Conservation (phyloP, 1,140 invertebrate species). For the Cydia splendana region DNA sequence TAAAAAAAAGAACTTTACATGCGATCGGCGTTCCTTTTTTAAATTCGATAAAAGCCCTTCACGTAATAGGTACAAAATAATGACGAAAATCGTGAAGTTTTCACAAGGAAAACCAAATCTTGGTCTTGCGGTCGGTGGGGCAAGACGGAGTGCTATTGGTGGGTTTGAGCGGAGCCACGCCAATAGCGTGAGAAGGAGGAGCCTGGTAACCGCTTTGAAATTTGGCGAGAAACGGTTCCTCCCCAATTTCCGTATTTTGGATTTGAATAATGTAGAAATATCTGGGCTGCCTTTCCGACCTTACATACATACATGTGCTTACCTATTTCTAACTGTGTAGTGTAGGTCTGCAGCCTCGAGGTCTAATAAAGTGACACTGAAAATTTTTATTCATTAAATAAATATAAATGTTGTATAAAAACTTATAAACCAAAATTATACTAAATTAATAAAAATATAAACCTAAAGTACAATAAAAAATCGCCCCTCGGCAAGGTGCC, state of each 20-base stretch:
- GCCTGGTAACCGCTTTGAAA: constrained; percentile 57
- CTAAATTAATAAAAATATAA: no score
- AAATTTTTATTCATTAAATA: no score
- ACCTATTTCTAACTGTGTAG: neutral
- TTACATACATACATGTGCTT: neutral
- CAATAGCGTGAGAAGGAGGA: constrained; percentile 72
- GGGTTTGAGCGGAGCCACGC: constrained; percentile 54
- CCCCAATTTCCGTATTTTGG: constrained; percentile 48
- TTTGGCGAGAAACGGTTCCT: constrained; percentile 60
- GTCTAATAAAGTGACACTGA: no score
- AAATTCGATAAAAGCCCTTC: neutral
- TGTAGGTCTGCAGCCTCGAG: no score
- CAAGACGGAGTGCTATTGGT: constrained; percentile 63
- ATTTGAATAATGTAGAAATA: constrained; percentile 1
- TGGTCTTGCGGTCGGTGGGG: constrained; percentile 61
- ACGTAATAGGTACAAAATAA: constrained; percentile 14
- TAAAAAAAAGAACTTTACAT: neutral
- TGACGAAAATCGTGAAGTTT: constrained; percentile 23
- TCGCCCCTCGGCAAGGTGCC: no score
- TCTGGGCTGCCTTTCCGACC: neutral
- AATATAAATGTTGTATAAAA: no score
- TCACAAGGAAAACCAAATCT: constrained; percentile 60
- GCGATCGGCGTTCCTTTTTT: neutral
- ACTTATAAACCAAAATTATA: no score
- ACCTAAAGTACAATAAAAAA: no score